phyloP scores from a whole-genome alignment of 2,888 invertebrate genomes.

The Bombylius discolor region DNA sequence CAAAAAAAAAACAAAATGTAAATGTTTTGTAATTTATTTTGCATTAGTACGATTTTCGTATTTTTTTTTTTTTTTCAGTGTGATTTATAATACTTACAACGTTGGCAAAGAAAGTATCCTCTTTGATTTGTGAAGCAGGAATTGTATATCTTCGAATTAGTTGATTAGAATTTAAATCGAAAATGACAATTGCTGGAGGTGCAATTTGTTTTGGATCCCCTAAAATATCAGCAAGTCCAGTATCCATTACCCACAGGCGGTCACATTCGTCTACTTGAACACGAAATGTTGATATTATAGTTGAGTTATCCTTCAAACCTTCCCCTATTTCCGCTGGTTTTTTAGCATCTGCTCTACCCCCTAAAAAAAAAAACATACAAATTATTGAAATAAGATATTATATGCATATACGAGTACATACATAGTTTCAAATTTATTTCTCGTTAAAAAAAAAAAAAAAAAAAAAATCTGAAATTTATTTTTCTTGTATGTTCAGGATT shows the following conservation, averaged over 20 bases:
- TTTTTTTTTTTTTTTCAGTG: too few species aligned
- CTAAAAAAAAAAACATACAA: constrained; percentile 11
- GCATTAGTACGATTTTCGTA: too few species aligned
- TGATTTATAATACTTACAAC: constrained; percentile 42
- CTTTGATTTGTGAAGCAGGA: constrained; percentile 52
- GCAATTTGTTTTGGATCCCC: constrained; percentile 50
- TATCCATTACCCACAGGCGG: constrained; percentile 71
- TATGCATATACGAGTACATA: background rate
- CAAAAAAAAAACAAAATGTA: background rate
- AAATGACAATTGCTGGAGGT: constrained; percentile 53
- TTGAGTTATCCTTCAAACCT: constrained; percentile 42
- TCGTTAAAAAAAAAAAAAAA: too few species aligned
- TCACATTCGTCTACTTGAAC: constrained; percentile 62
- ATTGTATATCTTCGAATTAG: constrained; percentile 55
- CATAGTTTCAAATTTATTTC: background rate
- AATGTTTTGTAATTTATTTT: background rate
- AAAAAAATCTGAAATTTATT: too few species aligned
- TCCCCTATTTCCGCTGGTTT: constrained; percentile 35
- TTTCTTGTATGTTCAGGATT: too few species aligned
- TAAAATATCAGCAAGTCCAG: constrained; percentile 61
- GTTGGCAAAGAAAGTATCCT: constrained; percentile 69
- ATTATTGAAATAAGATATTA: too few species aligned
- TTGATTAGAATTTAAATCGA: constrained; percentile 62
- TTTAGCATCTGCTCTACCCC: constrained; percentile 28
- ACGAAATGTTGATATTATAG: constrained; percentile 60